Evolutionary conservation across 2,797 vertebrate genomes (phyloP).

Genomic region (Rallus crepitans): DNA sequence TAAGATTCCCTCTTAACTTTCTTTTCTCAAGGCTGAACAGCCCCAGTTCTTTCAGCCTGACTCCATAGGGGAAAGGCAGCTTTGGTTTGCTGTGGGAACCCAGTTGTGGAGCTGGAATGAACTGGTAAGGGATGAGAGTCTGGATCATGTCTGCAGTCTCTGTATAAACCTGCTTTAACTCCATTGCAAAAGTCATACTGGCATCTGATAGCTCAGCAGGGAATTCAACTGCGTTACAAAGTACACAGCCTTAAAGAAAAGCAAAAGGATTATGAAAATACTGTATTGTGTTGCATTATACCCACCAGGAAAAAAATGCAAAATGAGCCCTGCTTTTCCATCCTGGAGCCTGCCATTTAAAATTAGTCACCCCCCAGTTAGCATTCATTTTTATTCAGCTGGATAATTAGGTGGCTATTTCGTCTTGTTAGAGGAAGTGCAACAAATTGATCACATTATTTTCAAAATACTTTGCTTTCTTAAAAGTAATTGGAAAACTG

Average conservation of each 20-base stretch:
- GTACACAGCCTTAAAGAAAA: not conserved
- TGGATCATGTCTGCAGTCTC: not conserved
- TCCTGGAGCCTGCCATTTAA: constrained; percentile 45
- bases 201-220: not conserved
- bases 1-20: too few species aligned
- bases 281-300: not conserved
- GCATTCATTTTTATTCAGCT: constrained; percentile 44
- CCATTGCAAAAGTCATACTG: not conserved
- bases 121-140: not conserved
- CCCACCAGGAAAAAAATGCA: not conserved
- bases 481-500: constrained; percentile 62
- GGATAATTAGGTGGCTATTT: constrained; percentile 57
- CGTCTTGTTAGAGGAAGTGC: constrained; percentile 25
- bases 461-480: constrained; percentile 59
- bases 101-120: not conserved
- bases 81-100: not conserved
- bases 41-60: too few species aligned
- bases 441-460: constrained; percentile 62
- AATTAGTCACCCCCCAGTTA: constrained; percentile 49
- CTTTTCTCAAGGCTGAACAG: too few species aligned
- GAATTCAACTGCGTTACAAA: not conserved
- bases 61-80: not conserved
- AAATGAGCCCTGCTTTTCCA: constrained; percentile 44
- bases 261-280: not conserved
- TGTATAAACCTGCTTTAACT: not conserved